Conservation (phyloP, 2,113 vertebrate species). For the Notechis scutatus region DNA sequence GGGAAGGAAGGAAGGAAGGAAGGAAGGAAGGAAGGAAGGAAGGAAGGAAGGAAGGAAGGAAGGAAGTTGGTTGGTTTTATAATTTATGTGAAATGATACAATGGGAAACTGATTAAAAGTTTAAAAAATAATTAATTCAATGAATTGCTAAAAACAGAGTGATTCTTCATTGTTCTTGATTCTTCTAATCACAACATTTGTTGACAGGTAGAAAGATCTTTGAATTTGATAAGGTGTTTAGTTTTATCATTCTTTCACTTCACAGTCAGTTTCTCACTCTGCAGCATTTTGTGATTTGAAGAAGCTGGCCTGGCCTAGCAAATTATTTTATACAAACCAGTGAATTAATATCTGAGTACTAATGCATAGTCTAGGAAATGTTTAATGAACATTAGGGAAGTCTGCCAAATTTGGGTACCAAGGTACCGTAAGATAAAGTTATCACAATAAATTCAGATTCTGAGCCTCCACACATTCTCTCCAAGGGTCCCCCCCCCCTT, state of each 20-base stretch:
- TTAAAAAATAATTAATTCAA: neutral
- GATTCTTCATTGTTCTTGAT: neutral
- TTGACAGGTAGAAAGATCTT: neutral
- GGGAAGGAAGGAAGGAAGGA: neutral
- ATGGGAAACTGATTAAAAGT: neutral
- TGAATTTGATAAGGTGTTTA: neutral
- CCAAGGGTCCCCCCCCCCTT: neutral
- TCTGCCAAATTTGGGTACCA: neutral
- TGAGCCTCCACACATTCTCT: neutral
- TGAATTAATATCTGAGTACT: neutral
- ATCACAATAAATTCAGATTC: neutral
- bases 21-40: neutral
- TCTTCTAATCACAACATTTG: neutral
- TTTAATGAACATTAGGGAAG: neutral
- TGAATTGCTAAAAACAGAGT: neutral
- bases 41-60: neutral
- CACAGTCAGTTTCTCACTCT: neutral
- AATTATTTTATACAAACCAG: neutral
- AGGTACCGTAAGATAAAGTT: neutral
- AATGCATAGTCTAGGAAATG: neutral
- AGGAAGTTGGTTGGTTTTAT: neutral
- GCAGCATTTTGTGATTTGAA: neutral
- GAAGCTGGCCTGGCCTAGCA: neutral
- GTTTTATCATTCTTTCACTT: neutral
- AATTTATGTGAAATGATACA: neutral